phyloP scores from a whole-genome alignment of 2,113 vertebrate species.

The Butorides virescens region DNA sequence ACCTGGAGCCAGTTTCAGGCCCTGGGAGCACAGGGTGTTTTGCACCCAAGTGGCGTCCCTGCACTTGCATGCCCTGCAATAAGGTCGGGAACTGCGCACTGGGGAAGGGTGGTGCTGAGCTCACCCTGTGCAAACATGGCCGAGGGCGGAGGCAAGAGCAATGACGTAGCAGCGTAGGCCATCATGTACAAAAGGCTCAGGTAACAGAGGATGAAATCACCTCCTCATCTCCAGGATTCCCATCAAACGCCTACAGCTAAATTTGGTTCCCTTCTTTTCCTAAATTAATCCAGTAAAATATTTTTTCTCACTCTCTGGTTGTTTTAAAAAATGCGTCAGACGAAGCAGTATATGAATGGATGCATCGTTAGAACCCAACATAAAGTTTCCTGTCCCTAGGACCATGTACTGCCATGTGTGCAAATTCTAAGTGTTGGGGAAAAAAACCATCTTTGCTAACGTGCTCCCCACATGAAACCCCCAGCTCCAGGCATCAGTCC shows the following conservation, averaged over 20 bases:
- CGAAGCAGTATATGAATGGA: not conserved
- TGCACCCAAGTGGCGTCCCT: rapidly evolving
- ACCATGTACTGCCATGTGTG: rapidly evolving
- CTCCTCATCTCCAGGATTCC: not conserved
- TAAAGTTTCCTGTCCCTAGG: not conserved
- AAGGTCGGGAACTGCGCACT: rapidly evolving
- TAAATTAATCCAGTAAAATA: not conserved
- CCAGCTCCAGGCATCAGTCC: not conserved
- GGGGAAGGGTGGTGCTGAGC: not conserved
- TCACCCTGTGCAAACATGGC: not conserved
- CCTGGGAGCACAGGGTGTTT: rapidly evolving
- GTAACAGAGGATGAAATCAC: not conserved
- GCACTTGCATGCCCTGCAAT: not conserved
- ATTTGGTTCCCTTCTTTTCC: not conserved
- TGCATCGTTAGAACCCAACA: not conserved
- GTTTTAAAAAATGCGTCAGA: not conserved
- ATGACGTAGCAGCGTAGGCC: rapidly evolving
- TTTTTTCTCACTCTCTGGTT: rapidly evolving
- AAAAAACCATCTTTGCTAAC: not conserved
- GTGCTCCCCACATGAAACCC: not conserved
- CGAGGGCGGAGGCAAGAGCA: not conserved
- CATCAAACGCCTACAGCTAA: not conserved
- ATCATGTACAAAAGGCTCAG: rapidly evolving
- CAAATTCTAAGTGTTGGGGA: not conserved
- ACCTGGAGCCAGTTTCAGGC: too few species aligned